Evolutionary conservation across 30 jellyfish, hydroid and myxozoan genomes (phyloP), one percentile per base, ranked within the genome.

Genomic region (Catostylus mosaicus): DNA sequence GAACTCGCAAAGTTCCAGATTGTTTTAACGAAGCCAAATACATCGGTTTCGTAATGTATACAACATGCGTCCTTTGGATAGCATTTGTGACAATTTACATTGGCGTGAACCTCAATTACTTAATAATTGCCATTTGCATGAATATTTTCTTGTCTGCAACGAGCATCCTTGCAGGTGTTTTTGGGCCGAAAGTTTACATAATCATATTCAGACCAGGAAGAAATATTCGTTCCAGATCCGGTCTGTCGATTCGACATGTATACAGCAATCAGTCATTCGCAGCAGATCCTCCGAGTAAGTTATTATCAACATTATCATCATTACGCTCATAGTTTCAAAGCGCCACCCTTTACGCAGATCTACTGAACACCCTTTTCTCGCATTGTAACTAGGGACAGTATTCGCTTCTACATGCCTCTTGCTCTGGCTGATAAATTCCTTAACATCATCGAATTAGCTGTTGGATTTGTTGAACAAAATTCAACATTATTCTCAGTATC

Each of bases 41-140:
- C 85, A 71, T 92, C 29, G 98, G 98, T 7, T 86, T 92, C 34
- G 92, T 86, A 36, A 92, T 87, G 98, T 92, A 92, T 52, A 82
- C 96, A 34, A 73, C 95, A 4, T 85, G 92, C 40, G 78, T 92
- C 4, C 36, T 92, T 7, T 92, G 96, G 96, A 45, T 92, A 27
- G 78, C 89, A 0, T 86, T 70, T 52, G 71, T 87, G 19, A 97
- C 97, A 14, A 77, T 87, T 9, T 92, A 86, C 61, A 31, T 74
- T 38, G 97, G 92, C 31, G 29, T 80, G 56, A 54, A 37, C 23
- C 43, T 45, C 35, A 87, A 72, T 29, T 69, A 78, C 65, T 20
- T 69, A 24, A 32, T 73, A 6, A 31, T 92, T 16, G 95, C 92
- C 2, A 47, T 92, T 10, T 71, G 97, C 76, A 79, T 87, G 92